phyloP scores from a whole-genome alignment of 2,113 vertebrate genomes.

The Crotalus tigris region DNA sequence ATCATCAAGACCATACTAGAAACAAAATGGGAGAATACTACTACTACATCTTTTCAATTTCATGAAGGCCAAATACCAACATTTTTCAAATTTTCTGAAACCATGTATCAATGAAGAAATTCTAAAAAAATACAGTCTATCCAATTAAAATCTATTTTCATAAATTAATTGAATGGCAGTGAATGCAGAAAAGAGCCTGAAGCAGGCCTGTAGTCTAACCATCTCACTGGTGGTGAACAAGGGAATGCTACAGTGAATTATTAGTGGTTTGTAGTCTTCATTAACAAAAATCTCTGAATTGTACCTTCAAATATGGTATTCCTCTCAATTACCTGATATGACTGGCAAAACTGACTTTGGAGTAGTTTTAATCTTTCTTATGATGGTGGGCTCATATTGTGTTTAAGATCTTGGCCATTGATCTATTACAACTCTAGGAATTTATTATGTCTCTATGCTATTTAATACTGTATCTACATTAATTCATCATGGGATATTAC shows the following conservation, averaged over 20 bases:
- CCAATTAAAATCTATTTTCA: not conserved
- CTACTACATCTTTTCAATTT: not conserved
- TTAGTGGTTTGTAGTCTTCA: not conserved
- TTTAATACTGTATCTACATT: not conserved
- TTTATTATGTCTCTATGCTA: not conserved
- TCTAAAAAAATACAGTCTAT: not conserved
- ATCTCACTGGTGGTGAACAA: not conserved
- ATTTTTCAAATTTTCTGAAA: not conserved
- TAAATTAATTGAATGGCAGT: not conserved
- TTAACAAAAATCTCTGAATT: not conserved
- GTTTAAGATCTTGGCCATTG: not conserved
- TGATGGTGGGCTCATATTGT: not conserved
- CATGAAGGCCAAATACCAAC: not conserved
- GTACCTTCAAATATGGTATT: not conserved
- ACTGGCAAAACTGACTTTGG: not conserved
- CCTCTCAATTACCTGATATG: not conserved
- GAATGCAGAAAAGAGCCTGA: not conserved
- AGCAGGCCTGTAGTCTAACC: not conserved
- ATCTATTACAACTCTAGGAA: not conserved
- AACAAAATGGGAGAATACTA: not conserved
- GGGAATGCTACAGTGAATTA: not conserved
- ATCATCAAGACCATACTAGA: not conserved
- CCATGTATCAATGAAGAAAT: not conserved
- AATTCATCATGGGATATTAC: not conserved
- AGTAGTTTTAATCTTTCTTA: not conserved